Conservation (phyloP, 2,888 invertebrate species). For the Leptarthrus brevirostris region DNA sequence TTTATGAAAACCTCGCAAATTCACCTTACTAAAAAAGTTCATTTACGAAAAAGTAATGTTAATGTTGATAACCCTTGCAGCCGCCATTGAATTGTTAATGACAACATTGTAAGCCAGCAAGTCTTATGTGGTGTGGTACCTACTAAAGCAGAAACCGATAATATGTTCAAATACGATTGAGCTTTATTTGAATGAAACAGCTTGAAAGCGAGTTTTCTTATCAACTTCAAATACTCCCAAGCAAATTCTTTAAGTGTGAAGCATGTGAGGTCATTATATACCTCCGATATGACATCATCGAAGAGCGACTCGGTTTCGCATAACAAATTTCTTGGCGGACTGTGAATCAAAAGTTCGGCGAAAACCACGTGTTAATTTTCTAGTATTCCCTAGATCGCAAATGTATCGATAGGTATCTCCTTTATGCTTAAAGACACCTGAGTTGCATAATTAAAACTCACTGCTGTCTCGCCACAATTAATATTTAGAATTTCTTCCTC, state of each 20-base stretch:
- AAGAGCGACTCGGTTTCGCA: background rate
- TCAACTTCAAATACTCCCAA: slow-evolving; percentile 11
- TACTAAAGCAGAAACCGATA: too few species aligned
- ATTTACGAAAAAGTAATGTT: too few species aligned
- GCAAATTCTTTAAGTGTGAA: background rate
- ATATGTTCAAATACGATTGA: too few species aligned
- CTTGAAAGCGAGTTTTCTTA: slow-evolving; percentile 18
- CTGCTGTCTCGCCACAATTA: slow-evolving; percentile 4
- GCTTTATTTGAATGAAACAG: background rate
- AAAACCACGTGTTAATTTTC: background rate
- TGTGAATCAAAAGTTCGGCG: background rate
- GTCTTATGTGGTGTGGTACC: too few species aligned
- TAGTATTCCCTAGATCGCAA: background rate
- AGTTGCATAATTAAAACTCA: slow-evolving; percentile 9
- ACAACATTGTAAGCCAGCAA: too few species aligned
- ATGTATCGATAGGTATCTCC: background rate
- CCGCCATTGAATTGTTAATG: slow-evolving; percentile 34
- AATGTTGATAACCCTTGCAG: slow-evolving; percentile 42
- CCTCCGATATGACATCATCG: slow-evolving; percentile 35
- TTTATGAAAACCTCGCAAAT: too few species aligned
- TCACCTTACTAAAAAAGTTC: too few species aligned
- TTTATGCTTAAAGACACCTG: background rate
- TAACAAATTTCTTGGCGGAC: too few species aligned
- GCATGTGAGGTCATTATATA: slow-evolving; percentile 41
- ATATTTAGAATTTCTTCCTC: slow-evolving; percentile 16